Conservation (phyloP, 2,113 vertebrate genomes). For the Xyliphius kryptos region DNA sequence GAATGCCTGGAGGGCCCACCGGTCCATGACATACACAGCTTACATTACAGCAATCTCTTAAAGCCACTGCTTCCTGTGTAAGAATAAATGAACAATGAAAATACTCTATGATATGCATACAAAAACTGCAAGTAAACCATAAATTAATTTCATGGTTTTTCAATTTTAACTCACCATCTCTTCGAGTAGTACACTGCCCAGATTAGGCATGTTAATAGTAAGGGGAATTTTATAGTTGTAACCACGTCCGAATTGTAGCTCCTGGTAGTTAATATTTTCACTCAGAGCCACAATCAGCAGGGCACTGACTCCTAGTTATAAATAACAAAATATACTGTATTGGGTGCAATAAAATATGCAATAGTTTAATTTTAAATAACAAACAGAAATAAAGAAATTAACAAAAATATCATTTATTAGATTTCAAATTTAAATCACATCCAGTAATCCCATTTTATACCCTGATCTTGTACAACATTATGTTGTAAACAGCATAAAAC, state of each 20-base stretch:
- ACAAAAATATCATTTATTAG: too few species aligned
- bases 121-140: too few species aligned
- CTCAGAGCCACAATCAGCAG: slow-evolving; percentile 73
- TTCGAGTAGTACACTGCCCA: slow-evolving; percentile 63
- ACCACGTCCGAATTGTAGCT: slow-evolving; percentile 81
- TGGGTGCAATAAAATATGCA: too few species aligned
- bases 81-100: not conserved
- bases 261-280: slow-evolving; percentile 61
- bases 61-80: slow-evolving; percentile 63
- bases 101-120: not conserved
- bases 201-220: slow-evolving; percentile 62
- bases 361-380: too few species aligned
- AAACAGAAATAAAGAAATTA: too few species aligned
- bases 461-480: too few species aligned
- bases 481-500: too few species aligned
- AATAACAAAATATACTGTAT: not conserved
- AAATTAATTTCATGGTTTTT: too few species aligned
- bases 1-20: slow-evolving; percentile 55
- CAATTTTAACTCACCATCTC: slow-evolving; percentile 69
- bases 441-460: too few species aligned
- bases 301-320: slow-evolving; percentile 63
- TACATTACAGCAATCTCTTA: slow-evolving; percentile 71
- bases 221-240: slow-evolving; percentile 68
- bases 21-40: slow-evolving; percentile 69
- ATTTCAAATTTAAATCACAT: too few species aligned